phyloP scores from a whole-genome alignment of 1,140 invertebrate species.

The Drosophila baimaii region DNA sequence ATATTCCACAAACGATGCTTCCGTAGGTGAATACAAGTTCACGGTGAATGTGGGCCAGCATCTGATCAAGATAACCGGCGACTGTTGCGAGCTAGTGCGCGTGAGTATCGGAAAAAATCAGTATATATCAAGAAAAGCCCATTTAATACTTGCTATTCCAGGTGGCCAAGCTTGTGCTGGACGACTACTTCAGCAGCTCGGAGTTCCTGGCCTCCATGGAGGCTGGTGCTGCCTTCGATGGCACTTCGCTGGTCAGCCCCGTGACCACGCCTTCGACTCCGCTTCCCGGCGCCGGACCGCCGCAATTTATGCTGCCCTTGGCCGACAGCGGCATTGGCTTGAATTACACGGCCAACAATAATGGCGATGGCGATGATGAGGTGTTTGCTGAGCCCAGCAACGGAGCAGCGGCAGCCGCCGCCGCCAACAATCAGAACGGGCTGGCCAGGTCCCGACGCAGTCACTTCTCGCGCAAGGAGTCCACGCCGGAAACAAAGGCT shows the following conservation, averaged over 20 bases:
- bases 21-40: conserved; percentile 93
- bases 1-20: conserved; percentile 92
- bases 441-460: conserved; percentile 81
- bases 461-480: conserved; percentile 84
- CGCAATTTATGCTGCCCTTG: conserved; percentile 74
- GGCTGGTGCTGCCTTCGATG: conserved; percentile 81
- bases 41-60: conserved; percentile 92
- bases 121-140: no score
- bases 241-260: conserved; percentile 68
- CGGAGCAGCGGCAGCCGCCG: conserved; percentile 25
- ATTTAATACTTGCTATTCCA: conserved; percentile 79
- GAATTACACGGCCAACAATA: conserved; percentile 70
- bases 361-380: conserved; percentile 80
- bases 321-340: conserved; percentile 83
- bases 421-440: conserved; percentile 70
- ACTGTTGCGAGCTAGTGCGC: conserved; percentile 92
- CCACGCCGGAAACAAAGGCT: conserved; percentile 72
- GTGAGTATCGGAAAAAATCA: conserved; percentile 85
- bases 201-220: conserved; percentile 83
- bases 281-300: conserved; percentile 69
- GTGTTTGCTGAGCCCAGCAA: conserved; percentile 71
- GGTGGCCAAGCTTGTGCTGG: conserved; percentile 93
- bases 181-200: conserved; percentile 90
- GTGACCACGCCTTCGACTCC: conserved; percentile 80
- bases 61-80: conserved; percentile 92